phyloP scores from a whole-genome alignment of 2,113 vertebrate species.

The Amia ocellicauda region DNA sequence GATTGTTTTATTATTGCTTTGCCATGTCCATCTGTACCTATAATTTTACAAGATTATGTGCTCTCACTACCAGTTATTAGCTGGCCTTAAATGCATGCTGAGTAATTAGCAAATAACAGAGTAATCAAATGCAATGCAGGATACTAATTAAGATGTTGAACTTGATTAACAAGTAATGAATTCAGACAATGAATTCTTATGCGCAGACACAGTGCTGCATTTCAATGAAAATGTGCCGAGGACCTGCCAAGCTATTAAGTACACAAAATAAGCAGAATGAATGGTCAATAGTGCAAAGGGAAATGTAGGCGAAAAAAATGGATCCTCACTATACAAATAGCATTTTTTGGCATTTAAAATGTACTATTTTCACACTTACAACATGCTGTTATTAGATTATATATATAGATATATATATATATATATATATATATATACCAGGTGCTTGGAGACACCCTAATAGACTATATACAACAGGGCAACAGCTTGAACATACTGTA shows the following conservation, averaged over 20 bases:
- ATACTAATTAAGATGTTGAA: constrained; percentile 60
- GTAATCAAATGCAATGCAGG: constrained; percentile 63
- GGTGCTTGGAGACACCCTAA: background rate
- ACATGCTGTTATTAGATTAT: background rate
- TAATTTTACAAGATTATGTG: constrained; percentile 45
- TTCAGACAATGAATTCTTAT: constrained; percentile 41
- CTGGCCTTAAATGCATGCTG: constrained; percentile 35
- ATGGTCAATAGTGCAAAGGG: background rate
- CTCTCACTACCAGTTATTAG: constrained; percentile 37
- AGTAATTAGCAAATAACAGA: constrained; percentile 64
- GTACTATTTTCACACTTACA: background rate
- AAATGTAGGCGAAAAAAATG: background rate
- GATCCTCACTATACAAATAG: background rate
- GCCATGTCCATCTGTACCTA: constrained; percentile 29
- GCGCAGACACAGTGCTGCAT: constrained; percentile 37
- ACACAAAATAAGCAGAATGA: constrained; percentile 2
- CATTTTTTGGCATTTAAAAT: background rate
- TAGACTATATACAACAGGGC: too few relatives aligned
- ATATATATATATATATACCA: background rate
- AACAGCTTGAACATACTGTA: too few relatives aligned
- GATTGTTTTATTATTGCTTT: background rate
- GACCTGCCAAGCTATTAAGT: background rate
- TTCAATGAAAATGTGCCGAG: constrained; percentile 23
- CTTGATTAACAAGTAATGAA: constrained; percentile 59
- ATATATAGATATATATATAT: background rate